A percentile compares a stretch with the other conserved stretches of the same genome.
Evolutionary conservation across 2,888 invertebrate genomes (phyloP).

Genomic region (Cryptocheilus praepositus): DNA sequence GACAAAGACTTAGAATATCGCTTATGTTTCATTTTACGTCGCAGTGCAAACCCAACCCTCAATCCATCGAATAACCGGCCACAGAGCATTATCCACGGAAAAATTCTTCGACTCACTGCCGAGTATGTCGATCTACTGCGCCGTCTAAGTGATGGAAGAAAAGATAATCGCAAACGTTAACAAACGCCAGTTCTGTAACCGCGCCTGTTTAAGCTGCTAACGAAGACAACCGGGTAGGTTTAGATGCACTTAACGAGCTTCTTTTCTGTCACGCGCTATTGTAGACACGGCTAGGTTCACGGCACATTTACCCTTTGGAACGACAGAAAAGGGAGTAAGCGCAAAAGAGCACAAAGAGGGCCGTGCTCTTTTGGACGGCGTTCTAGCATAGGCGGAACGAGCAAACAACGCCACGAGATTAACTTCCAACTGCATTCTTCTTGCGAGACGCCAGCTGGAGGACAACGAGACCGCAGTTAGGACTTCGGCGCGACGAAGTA

Average conservation of each 20-base stretch:
- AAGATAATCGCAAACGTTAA: too few relatives aligned
- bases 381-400: slow-evolving; percentile 16
- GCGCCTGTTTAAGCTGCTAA: slow-evolving; percentile 14
- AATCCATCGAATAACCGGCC: too few relatives aligned
- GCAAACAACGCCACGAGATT: slow-evolving; percentile 36
- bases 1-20: too few relatives aligned
- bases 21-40: too few relatives aligned
- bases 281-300: slow-evolving; percentile 15
- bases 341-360: slow-evolving; percentile 13
- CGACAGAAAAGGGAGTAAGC: slow-evolving; percentile 6
- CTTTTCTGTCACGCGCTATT: slow-evolving; percentile 12
- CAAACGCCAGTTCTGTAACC: slow-evolving; percentile 7
- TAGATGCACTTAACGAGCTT: slow-evolving; percentile 30
- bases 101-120: too few relatives aligned
- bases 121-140: too few relatives aligned
- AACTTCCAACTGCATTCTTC: slow-evolving; percentile 43
- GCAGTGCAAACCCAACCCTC: too few relatives aligned
- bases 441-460: slow-evolving; percentile 39
- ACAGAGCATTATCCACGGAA: too few relatives aligned
- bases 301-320: slow-evolving; percentile 26
- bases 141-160: too few relatives aligned
- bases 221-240: slow-evolving; percentile 13
- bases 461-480: slow-evolving; percentile 36
- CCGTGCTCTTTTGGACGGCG: slow-evolving; percentile 17
- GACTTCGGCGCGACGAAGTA: slow-evolving; percentile 29